Percentiles rank a stretch among this genome's conserved stretches.
Evolutionary conservation across 2,797 vertebrate genomes (phyloP).

Genomic region (Iguana delicatissima): DNA sequence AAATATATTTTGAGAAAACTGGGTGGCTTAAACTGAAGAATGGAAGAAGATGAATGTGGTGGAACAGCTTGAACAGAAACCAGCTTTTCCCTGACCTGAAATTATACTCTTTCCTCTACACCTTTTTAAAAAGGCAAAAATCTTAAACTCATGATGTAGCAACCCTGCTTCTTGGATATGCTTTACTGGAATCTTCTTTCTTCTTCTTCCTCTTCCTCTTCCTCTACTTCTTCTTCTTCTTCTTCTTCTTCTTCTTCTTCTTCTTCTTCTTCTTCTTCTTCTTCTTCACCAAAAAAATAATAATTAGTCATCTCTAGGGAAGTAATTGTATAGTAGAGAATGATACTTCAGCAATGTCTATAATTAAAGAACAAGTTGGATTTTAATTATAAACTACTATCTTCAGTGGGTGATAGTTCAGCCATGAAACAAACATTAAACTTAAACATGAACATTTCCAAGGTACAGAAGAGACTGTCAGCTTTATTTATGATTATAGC

Average conservation of each 20-base stretch:
- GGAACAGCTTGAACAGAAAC: background rate
- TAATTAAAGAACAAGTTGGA: constrained; percentile 71
- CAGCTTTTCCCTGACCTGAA: background rate
- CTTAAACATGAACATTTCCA: constrained; percentile 22
- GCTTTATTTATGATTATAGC: constrained; percentile 32
- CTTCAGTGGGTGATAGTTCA: constrained; percentile 64
- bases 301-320: constrained; percentile 62
- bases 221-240: no score
- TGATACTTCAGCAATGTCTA: constrained; percentile 45
- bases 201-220: no score
- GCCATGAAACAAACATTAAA: constrained; percentile 72
- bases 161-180: constrained; percentile 38
- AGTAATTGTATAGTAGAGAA: constrained; percentile 63
- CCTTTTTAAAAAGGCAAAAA: background rate
- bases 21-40: background rate
- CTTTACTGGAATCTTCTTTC: constrained; percentile 58
- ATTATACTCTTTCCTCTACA: background rate
- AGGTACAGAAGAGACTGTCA: constrained; percentile 38
- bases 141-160: background rate
- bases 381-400: constrained; percentile 77
- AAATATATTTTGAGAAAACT: background rate
- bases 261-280: no score
- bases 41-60: background rate
- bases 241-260: background rate
- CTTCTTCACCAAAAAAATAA: constrained; percentile 29